These are phyloP conservation scores for Bruchidius siliquastri DNA, from an alignment of 2,888 invertebrate species.

Conservation along the genomic window DNA sequence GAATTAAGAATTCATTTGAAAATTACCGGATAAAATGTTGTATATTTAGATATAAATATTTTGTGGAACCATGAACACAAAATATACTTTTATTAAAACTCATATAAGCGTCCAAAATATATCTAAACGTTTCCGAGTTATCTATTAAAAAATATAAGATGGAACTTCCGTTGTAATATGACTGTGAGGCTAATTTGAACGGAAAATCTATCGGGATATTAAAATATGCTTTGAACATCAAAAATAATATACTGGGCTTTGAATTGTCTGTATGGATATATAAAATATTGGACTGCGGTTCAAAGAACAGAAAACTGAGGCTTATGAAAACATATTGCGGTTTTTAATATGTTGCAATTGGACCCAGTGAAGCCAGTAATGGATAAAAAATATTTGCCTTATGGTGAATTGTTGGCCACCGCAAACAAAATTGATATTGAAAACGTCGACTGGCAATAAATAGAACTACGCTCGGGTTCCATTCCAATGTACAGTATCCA, in stretches of 20 bases:
- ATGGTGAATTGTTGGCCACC: not conserved
- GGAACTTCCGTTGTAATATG: too few species aligned
- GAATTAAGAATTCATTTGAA: too few species aligned
- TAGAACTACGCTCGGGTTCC: not conserved
- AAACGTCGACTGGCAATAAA: not conserved
- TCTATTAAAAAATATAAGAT: too few species aligned
- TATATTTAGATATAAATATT: too few species aligned
- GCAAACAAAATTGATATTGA: not conserved
- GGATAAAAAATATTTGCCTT: not conserved
- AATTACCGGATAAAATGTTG: too few species aligned
- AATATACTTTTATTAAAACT: too few species aligned
- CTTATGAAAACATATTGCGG: not conserved
- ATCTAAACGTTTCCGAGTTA: too few species aligned
- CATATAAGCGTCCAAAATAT: too few species aligned
- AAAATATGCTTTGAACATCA: not conserved
- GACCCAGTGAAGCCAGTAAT: not conserved
- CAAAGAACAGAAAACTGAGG: not conserved
- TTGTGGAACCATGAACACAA: too few species aligned
- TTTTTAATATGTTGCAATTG: not conserved
- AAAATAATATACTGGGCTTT: not conserved
- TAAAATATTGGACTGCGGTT: not conserved
- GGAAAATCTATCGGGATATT: not conserved
- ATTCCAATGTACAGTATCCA: not conserved
- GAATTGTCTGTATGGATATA: not conserved
- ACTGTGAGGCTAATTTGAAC: too few species aligned